Conservation (phyloP, 2,113 vertebrate genomes). For the Cnemophilus loriae region DNA sequence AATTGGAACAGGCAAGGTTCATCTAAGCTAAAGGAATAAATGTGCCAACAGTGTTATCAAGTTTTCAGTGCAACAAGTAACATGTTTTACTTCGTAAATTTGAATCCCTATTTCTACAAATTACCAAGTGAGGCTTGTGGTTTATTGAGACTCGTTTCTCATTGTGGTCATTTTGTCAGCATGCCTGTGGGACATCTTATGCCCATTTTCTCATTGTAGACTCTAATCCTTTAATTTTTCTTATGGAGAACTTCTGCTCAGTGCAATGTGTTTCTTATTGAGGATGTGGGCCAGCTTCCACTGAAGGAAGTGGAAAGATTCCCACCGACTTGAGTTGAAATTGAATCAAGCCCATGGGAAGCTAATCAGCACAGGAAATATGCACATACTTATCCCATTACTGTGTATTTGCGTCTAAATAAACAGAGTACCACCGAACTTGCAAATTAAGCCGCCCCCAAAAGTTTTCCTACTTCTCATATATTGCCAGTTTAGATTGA, state of each 20-base stretch:
- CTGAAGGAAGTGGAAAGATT: neutral
- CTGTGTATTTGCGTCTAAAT: neutral
- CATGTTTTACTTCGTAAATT: neutral
- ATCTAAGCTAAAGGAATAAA: neutral
- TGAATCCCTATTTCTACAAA: neutral
- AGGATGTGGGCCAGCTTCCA: neutral
- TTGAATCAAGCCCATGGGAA: neutral
- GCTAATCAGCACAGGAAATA: neutral
- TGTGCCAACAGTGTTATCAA: neutral
- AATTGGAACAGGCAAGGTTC: neutral
- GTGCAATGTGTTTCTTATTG: neutral
- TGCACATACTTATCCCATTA: neutral
- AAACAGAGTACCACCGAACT: neutral
- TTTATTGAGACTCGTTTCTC: neutral
- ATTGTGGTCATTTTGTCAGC: neutral
- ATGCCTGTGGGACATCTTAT: neutral
- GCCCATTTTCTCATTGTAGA: neutral
- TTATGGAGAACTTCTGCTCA: neutral
- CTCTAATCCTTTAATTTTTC: neutral
- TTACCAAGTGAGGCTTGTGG: neutral
- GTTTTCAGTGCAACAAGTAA: neutral
- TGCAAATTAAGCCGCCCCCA: neutral
- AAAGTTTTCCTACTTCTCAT: neutral
- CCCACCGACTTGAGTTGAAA: neutral
- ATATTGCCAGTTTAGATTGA: neutral